Evolutionary conservation across 2,797 vertebrate species (phyloP).

Genomic region (Enteromius paludinosus): DNA sequence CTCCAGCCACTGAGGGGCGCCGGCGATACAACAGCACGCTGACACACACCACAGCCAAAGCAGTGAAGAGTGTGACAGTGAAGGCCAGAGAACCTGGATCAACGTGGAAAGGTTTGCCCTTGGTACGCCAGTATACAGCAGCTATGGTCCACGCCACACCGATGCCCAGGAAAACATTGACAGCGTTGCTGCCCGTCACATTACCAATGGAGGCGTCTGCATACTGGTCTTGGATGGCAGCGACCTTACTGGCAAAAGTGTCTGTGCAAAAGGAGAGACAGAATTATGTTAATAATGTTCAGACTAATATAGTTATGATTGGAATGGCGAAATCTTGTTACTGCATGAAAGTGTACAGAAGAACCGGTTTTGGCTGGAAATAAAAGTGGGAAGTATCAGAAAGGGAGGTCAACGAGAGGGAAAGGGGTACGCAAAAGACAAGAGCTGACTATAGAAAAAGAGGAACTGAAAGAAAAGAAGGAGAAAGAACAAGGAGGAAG

Average conservation of each 20-base stretch:
- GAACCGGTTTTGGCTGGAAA: neutral
- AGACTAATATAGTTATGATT: neutral
- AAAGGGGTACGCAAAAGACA: neutral
- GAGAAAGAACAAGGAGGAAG: slow-evolving; percentile 17
- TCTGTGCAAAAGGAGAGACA: slow-evolving; percentile 69
- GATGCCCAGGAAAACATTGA: slow-evolving; percentile 87
- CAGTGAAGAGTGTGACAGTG: slow-evolving; percentile 86
- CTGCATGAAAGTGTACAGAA: neutral
- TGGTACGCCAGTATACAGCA: slow-evolving; percentile 80
- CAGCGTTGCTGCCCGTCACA: slow-evolving; percentile 87
- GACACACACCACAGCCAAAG: slow-evolving; percentile 77
- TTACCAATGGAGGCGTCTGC: slow-evolving; percentile 90
- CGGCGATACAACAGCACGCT: slow-evolving; percentile 80
- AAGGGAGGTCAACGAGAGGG: neutral
- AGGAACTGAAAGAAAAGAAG: slow-evolving; percentile 23
- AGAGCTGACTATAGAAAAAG: neutral
- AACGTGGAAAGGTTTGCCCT: slow-evolving; percentile 77
- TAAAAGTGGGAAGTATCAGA: neutral
- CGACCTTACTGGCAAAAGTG: slow-evolving; percentile 88
- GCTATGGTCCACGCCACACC: slow-evolving; percentile 89
- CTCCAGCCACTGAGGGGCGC: slow-evolving; percentile 75
- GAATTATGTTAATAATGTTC: neutral
- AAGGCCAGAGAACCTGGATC: slow-evolving; percentile 85
- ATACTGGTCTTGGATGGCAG: slow-evolving; percentile 88
- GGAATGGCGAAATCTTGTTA: neutral